Base-by-base conservation (phyloP, 2,113 vertebrate species). In the Nycticryphes semicollaris region DNA sequence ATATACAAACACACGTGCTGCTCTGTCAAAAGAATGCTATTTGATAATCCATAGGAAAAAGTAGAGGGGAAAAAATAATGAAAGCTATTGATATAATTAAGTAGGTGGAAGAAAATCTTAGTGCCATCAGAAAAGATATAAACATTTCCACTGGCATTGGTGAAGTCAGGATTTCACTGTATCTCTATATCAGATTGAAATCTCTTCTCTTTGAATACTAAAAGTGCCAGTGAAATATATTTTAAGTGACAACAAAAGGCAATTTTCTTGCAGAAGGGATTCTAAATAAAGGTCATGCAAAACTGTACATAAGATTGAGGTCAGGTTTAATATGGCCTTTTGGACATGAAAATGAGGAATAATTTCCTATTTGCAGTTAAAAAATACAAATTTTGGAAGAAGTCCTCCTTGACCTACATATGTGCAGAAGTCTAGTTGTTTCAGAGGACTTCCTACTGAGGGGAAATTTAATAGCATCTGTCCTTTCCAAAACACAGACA, bases 221-320 rank as follows among this genome's bases (percentile, higher is more conserved):
- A 78, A 7, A 1, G 7, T 86, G 83, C 93, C 90, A 95, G 72
- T 53, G 60, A 90, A 64, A 43, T 64, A 10, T 56, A 96, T 93
- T 88, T 78, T 81, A 84, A 90, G 39, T 90, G 64, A 93, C 86
- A 94, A 89, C 30, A 96, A 94, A 89, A 96, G 47, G 50, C 77
- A 90, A 47, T 74, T 86, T 85, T 66, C 43, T 80, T 70, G 82
- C 51, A 90, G 68, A 81, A 77, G 8, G 4, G 7, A 45, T 73
- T 93, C 82, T 92, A 95, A 92, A 67, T 77, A 94, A 94, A 95
- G 68, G 85, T 89, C 90, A 89, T 84, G 56, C 48, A 89, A 86
- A 93, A 75, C 41, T 39, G 14, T 62, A 84, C 85, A 70, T 77
- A 74, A 92, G 72, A 68, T 96, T 0, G 1, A 81, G 76, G 83